These are phyloP conservation scores for Thamnophis elegans DNA, from an alignment of 2,797 vertebrate genomes.

Conservation along the genomic window DNA sequence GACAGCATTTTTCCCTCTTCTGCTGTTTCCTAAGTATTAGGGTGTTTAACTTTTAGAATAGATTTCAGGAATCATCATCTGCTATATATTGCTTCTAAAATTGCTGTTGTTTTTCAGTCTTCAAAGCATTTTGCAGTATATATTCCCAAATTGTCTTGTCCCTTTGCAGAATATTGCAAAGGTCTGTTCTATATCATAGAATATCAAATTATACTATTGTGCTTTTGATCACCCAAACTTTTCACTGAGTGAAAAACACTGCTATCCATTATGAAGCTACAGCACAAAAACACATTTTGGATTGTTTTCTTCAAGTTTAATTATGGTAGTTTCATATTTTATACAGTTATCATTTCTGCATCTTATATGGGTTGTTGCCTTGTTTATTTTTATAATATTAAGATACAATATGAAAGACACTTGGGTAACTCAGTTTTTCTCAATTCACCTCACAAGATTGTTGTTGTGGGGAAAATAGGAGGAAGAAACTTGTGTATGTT, in stretches of 20 bases:
- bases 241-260: background rate
- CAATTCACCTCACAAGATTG: no score
- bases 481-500: no score
- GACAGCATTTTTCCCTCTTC: background rate
- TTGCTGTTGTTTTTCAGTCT: background rate
- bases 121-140: background rate
- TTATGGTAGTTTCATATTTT: background rate
- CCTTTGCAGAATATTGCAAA: background rate
- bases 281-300: background rate
- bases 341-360: background rate
- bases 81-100: background rate
- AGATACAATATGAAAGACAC: background rate
- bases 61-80: background rate
- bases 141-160: background rate
- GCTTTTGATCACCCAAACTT: background rate
- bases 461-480: no score
- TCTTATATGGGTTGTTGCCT: background rate
- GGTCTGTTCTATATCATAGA: background rate
- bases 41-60: background rate
- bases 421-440: background rate
- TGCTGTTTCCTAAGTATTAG: background rate
- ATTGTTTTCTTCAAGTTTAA: background rate
- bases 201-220: background rate
- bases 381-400: background rate
- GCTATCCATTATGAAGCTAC: background rate